These are phyloP conservation scores for Hydroisotoma schaefferi DNA, from an alignment of 2,888 invertebrate species.

Conservation along the genomic window DNA sequence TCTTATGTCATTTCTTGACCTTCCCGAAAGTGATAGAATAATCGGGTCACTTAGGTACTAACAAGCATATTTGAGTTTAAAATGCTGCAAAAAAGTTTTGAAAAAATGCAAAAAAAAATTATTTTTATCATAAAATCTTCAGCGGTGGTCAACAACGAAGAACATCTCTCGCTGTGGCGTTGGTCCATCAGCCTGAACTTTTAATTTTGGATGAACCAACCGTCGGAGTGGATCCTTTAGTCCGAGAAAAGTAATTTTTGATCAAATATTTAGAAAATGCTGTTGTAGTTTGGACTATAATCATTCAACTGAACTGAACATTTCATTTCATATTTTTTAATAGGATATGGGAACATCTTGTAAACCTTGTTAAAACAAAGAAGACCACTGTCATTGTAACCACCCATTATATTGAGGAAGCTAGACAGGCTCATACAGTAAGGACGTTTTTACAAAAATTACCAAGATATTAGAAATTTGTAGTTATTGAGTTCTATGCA, in stretches of 20 bases:
- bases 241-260: conserved; percentile 1
- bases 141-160: conserved; percentile 54
- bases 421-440: conserved; percentile 82
- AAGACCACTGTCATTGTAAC: conserved; percentile 92
- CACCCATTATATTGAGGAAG: conserved; percentile 93
- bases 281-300: background rate
- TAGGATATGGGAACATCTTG: conserved; percentile 90
- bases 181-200: conserved; percentile 53
- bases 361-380: conserved; percentile 81
- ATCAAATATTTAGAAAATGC: background rate
- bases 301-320: no score
- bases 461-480: no score
- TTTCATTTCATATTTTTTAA: background rate
- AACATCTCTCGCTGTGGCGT: conserved; percentile 53
- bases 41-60: conserved; percentile 22
- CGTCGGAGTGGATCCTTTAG: conserved; percentile 10
- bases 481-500: no score
- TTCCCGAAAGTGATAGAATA: conserved; percentile 11
- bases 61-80: background rate
- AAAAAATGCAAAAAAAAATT: background rate
- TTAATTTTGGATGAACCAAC: conserved; percentile 81
- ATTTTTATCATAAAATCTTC: conserved; percentile 2
- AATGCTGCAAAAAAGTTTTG: background rate
- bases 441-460: no score
- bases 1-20: conserved; percentile 17